These are phyloP conservation scores for Brachynemurus nebulosus DNA, from an alignment of 2,888 invertebrate genomes.

Conservation along the genomic window DNA sequence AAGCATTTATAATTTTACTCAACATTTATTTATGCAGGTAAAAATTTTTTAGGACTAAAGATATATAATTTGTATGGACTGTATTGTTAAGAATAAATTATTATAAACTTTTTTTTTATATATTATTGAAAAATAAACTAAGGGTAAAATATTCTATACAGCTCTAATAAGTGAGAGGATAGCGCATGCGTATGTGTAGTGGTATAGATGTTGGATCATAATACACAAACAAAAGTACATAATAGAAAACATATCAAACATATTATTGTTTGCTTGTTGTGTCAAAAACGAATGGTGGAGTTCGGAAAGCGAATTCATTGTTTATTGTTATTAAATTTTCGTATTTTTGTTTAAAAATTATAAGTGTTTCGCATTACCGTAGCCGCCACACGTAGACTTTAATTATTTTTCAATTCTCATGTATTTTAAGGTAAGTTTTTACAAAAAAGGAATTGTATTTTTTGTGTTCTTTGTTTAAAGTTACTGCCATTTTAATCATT, in stretches of 20 bases:
- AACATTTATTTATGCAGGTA: no score
- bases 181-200: slow-evolving; percentile 1
- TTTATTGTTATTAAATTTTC: background rate
- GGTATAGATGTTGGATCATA: background rate
- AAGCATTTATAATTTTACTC: no score
- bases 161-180: background rate
- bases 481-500: no score
- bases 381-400: slow-evolving; percentile 2
- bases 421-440: slow-evolving; percentile 3
- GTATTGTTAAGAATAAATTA: no score
- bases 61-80: no score
- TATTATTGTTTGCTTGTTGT: slow-evolving; percentile 4
- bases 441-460: background rate
- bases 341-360: background rate
- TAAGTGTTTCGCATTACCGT: slow-evolving; percentile 6
- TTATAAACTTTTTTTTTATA: no score
- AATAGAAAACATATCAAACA: no score
- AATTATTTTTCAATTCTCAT: slow-evolving; percentile 4
- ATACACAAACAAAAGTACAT: slow-evolving; percentile 2
- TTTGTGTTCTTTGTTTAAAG: background rate
- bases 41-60: no score
- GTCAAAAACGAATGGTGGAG: slow-evolving; percentile 6
- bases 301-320: slow-evolving; percentile 7
- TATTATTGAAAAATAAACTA: no score
- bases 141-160: no score